Conservation (phyloP, 2,113 vertebrate genomes). For the Macroglossus sobrinus region DNA sequence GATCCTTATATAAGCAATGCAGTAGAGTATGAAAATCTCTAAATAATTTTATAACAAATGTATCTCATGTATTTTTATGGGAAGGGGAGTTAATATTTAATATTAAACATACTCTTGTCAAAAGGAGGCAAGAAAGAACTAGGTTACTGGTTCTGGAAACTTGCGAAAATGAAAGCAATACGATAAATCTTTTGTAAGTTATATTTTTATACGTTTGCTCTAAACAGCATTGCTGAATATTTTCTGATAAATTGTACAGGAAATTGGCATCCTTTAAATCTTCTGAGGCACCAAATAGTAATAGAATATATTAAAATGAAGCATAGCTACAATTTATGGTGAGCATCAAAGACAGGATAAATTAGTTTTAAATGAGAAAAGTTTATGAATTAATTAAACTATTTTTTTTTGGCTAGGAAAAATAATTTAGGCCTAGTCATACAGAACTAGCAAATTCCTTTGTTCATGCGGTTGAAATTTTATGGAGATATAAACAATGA, state of each 20-base stretch:
- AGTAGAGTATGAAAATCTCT: neutral
- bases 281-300: slow-evolving; percentile 47
- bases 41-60: neutral
- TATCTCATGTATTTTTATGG: neutral
- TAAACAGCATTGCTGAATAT: slow-evolving; percentile 42
- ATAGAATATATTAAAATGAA: slow-evolving; percentile 71
- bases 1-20: neutral
- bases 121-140: slow-evolving; percentile 16
- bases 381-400: slow-evolving; percentile 44
- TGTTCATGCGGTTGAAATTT: neutral
- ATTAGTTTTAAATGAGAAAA: slow-evolving; percentile 55
- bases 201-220: slow-evolving; percentile 68
- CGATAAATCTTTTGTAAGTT: slow-evolving; percentile 75
- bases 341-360: slow-evolving; percentile 68
- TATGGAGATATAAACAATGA: neutral
- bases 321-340: slow-evolving; percentile 67
- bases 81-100: slow-evolving; percentile 48
- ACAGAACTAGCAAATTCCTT: neutral
- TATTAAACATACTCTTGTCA: slow-evolving; percentile 66
- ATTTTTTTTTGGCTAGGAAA: neutral
- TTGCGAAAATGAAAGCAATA: neutral
- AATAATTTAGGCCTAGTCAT: neutral
- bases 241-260: slow-evolving; percentile 67
- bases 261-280: slow-evolving; percentile 70
- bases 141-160: slow-evolving; percentile 51